Conservation (phyloP, 2,888 invertebrate genomes). For the Cryptus armator region DNA sequence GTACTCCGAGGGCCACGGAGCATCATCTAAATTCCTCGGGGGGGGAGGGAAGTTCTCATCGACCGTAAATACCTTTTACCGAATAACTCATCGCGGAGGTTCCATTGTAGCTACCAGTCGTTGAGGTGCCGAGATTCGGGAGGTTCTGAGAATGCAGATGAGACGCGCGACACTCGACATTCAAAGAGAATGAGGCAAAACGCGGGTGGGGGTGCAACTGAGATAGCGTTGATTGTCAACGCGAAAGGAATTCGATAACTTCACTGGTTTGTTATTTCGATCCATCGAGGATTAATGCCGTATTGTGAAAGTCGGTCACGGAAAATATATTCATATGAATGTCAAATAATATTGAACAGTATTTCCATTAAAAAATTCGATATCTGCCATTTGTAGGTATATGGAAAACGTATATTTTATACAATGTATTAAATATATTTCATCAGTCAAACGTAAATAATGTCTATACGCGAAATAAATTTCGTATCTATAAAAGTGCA, state of each 20-base stretch:
- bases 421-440: no score
- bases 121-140: constrained; percentile 42
- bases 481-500: no score
- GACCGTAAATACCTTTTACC: constrained; percentile 64
- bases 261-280: constrained; percentile 16
- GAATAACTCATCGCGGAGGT: constrained; percentile 57
- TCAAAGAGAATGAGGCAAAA: background rate
- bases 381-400: no score
- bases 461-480: no score
- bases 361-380: background rate
- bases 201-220: background rate
- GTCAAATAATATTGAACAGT: background rate
- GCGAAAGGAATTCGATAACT: constrained; percentile 43
- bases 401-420: no score
- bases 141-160: constrained; percentile 57
- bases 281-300: constrained; percentile 20
- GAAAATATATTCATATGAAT: background rate
- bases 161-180: constrained; percentile 8
- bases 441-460: no score
- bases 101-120: background rate
- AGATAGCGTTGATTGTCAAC: constrained; percentile 17
- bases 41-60: constrained; percentile 38
- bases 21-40: constrained; percentile 57
- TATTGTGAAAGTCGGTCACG: background rate
- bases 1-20: constrained; percentile 41